Evolutionary conservation across 2,797 vertebrate species (phyloP), one percentile per base, ranked within the genome.

Genomic region (Schizopygopsis pylzovi): DNA sequence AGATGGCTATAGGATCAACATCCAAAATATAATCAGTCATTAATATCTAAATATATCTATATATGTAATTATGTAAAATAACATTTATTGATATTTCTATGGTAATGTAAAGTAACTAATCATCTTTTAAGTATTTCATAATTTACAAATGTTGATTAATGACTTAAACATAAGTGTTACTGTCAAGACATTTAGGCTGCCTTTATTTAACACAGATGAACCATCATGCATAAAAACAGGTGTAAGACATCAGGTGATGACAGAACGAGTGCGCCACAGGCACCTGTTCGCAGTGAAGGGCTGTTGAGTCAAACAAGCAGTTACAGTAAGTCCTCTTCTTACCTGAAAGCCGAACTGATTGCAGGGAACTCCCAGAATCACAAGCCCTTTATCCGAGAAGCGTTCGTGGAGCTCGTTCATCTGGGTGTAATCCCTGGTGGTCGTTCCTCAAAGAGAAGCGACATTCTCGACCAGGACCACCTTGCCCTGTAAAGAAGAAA

Each of bases 271-370:
- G 54, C 67, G 25, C 3, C 84, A 75, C 43, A 45, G 18, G 33
- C 75, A 79, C 43, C 75, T 86, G 81, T 12, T 25, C 18, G 15
- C 43, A 47, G 13, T 11, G 1, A 52, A 8, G 28, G 43, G 33
- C 68, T 84, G 1, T 5, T 70, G 16, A 79, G 71, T 41, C 49
- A 7, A 7, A 41, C 37, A 41, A 33, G 18, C n/a, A 20, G 45
- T 15, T 10, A 68, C 33, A 5, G 65, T 18, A 18, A 67, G 22
- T 52, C n/a, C 7, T 84, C 83, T 33, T 33, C 33, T 75, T 91
- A 97, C 96, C 96, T 97, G 96, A 90, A 96, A 94, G 4, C 96
- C 96, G 83, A 97, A 97, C 90, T 97, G 96, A 88, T 96, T 97
- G 90, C 95, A 96, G 84, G 96, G 96, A 80, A 96, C 96, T n/a